Base-by-base conservation (phyloP, 2,888 invertebrate species). In the Aromia moschata region DNA sequence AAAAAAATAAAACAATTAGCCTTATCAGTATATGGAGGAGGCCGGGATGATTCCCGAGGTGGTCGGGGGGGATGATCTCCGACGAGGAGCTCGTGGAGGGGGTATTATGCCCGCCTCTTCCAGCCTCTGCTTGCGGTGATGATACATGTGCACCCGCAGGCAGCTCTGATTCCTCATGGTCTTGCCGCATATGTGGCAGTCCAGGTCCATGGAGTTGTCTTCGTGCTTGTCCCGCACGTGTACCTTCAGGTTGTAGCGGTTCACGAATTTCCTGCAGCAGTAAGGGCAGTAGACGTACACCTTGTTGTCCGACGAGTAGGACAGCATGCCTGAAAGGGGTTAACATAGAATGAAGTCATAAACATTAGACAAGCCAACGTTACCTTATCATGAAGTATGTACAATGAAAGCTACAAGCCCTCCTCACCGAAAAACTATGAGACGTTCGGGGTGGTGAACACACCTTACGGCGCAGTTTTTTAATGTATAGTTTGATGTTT, bases 211-310 rank as follows among this genome's bases (percentile, higher is more conserved):
- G 71, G 87, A 86, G 65, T 85, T 84, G 7, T 86, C 86, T 71
- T 88, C 89, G 75, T 90, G 90, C 73, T 89, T 89, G 78, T 89
- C 89, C 18, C 89, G 83, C 43, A 89, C 86, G 74, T 90, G 89
- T 33, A 89, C 86, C 77, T 89, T 89, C 73, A 90, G 80, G 78
- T 89, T 90, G 81, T 87, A 87, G 3, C 87, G 84, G 77, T 87
- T 87, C 55, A 86, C 87, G 77, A 87, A 87, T 79, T 84, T 85
- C 70, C 86, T 82, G 71, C 85, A 85, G 76, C 87, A 87, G 62
- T 84, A 84, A 0, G 85, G 85, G 71, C 87, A 87, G 73, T 85
- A 85, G n/a, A 86, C 86, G 59, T 85, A 85, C 18, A 83, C 83
- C 66, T 79, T 80, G 58, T 73, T 69, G 44, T 80, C 80, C 33